Evolutionary conservation across 2,888 invertebrate genomes (phyloP).

Genomic region (Apotomis betuletana): DNA sequence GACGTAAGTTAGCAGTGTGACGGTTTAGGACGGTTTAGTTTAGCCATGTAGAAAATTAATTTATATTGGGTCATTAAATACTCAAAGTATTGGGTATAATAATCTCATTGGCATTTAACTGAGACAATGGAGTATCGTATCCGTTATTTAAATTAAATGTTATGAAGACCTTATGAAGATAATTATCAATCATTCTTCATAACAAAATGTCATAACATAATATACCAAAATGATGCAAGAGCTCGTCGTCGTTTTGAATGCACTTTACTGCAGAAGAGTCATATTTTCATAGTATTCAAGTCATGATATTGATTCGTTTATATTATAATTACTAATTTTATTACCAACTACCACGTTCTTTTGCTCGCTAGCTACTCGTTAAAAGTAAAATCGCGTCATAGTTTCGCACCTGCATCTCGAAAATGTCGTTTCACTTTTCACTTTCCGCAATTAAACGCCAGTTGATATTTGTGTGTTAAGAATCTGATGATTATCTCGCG

Average conservation of each 20-base stretch:
- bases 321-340: too few relatives aligned
- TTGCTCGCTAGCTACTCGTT: constrained; percentile 9
- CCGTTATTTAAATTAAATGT: constrained; percentile 12
- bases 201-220: too few relatives aligned
- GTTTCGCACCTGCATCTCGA: constrained; percentile 34
- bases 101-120: constrained; percentile 1
- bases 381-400: constrained; percentile 39
- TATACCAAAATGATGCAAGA: too few relatives aligned
- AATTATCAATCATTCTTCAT: background rate
- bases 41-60: too few relatives aligned
- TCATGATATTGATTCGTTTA: too few relatives aligned
- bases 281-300: too few relatives aligned
- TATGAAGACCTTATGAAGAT: constrained; percentile 11
- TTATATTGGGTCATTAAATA: too few relatives aligned
- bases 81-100: too few relatives aligned
- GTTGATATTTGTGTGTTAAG: constrained; percentile 45
- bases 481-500: constrained; percentile 41
- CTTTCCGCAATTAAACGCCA: constrained; percentile 50
- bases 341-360: background rate
- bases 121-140: constrained; percentile 11
- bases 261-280: too few relatives aligned
- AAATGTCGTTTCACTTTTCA: constrained; percentile 48
- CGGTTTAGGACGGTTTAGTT: too few relatives aligned
- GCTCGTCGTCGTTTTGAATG: too few relatives aligned
- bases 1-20: too few relatives aligned